A percentile compares a stretch with the other conserved stretches of the same genome.
Evolutionary conservation across 2,797 vertebrate genomes (phyloP).

Genomic region (Anguilla megastoma): DNA sequence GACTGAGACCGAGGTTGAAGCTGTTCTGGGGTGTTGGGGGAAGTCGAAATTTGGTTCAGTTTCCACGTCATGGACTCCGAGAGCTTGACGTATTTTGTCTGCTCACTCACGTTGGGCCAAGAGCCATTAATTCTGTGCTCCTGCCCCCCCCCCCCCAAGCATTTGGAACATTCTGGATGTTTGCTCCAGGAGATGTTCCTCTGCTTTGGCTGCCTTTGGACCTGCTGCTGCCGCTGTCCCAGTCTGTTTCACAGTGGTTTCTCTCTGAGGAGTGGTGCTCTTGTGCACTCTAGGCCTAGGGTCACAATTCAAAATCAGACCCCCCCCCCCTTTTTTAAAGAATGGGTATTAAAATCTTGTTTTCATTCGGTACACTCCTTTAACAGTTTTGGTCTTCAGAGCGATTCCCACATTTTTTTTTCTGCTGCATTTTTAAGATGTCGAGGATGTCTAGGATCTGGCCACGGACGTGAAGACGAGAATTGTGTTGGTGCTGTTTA

Average conservation of each 20-base stretch:
- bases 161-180: not conserved
- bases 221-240: not conserved
- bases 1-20: constrained; percentile 5
- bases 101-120: not conserved
- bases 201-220: too few relatives aligned
- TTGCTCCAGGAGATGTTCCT: too few relatives aligned
- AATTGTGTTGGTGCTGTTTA: not conserved
- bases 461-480: not conserved
- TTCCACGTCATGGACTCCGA: constrained; percentile 28
- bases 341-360: not conserved
- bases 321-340: not conserved
- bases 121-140: not conserved
- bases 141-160: too few relatives aligned
- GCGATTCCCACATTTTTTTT: not conserved
- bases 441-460: not conserved
- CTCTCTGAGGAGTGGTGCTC: not conserved
- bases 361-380: not conserved
- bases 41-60: constrained; percentile 52
- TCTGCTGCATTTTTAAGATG: not conserved
- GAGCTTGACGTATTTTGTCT: not conserved
- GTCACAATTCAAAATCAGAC: not conserved
- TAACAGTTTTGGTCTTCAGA: not conserved
- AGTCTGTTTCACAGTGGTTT: not conserved
- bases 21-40: constrained; percentile 19
- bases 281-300: too few relatives aligned